Conservation (phyloP, 2,888 invertebrate genomes). For the Micoletzkya japonica region DNA sequence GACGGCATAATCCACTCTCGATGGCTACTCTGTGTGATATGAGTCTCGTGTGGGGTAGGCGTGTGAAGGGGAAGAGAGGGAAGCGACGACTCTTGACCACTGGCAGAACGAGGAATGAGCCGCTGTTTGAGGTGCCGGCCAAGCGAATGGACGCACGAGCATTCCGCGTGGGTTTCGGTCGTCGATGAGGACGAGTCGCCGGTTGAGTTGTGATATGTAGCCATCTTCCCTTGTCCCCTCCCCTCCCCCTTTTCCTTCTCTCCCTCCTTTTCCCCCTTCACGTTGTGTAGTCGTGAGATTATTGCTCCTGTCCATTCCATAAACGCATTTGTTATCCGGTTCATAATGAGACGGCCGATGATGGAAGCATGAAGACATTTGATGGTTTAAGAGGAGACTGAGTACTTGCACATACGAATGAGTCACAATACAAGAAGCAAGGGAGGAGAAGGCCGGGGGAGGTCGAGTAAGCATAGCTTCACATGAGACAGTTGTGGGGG, state of each 20-base stretch:
- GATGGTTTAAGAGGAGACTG: too few relatives aligned
- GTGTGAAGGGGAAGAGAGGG: neutral
- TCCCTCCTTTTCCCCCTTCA: neutral
- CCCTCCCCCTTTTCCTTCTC: neutral
- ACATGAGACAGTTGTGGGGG: too few relatives aligned
- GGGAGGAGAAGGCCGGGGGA: too few relatives aligned
- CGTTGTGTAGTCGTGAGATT: neutral
- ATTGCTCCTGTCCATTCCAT: neutral
- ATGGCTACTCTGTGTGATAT: neutral
- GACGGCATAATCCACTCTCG: too few relatives aligned
- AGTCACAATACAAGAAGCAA: too few relatives aligned
- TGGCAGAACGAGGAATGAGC: neutral
- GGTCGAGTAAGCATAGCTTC: too few relatives aligned
- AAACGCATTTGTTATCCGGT: too few relatives aligned
- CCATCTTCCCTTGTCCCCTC: neutral
- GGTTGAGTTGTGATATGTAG: constrained; percentile 9
- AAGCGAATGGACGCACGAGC: constrained; percentile 23
- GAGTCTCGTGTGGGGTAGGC: neutral
- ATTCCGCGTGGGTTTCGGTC: constrained; percentile 25
- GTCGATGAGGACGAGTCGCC: constrained; percentile 14
- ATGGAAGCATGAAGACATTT: too few relatives aligned
- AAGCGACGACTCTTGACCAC: neutral
- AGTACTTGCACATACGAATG: too few relatives aligned
- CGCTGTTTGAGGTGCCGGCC: neutral
- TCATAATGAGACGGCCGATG: neutral